phyloP scores from a whole-genome alignment of 2,797 vertebrate species.

The Scomberomorus guttatus region DNA sequence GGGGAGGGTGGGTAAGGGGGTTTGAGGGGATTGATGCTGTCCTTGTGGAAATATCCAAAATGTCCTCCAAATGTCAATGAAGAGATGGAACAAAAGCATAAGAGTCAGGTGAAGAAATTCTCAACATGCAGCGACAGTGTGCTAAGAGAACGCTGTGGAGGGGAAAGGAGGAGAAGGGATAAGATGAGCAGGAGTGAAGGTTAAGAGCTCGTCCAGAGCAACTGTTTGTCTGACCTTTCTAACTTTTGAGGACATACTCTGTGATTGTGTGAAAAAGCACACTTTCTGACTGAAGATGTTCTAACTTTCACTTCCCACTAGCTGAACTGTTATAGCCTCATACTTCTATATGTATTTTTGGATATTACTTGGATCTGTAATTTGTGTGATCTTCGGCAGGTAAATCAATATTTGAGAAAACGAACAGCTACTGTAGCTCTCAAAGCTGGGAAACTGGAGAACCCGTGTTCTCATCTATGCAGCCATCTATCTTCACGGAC shows the following conservation, averaged over 20 bases:
- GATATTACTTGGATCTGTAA: slow-evolving; percentile 54
- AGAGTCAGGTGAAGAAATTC: slow-evolving; percentile 45
- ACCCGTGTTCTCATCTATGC: slow-evolving; percentile 47
- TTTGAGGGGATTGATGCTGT: slow-evolving; percentile 77
- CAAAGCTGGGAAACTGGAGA: slow-evolving; percentile 60
- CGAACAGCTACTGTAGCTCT: slow-evolving; percentile 32
- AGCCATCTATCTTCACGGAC: slow-evolving; percentile 34
- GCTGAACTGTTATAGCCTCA: slow-evolving; percentile 38
- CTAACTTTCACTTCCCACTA: slow-evolving; percentile 18
- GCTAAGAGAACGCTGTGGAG: slow-evolving; percentile 25
- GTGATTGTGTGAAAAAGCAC: slow-evolving; percentile 7
- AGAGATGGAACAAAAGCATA: slow-evolving; percentile 43
- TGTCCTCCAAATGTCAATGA: slow-evolving; percentile 71
- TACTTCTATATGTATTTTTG: slow-evolving; percentile 57
- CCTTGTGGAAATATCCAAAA: slow-evolving; percentile 83
- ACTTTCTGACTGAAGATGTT: slow-evolving; percentile 19
- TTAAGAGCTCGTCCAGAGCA: slow-evolving; percentile 48
- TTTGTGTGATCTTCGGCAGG: slow-evolving; percentile 57
- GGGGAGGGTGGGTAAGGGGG: slow-evolving; percentile 70
- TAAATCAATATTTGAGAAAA: slow-evolving; percentile 66
- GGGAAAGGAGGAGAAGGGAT: slow-evolving; percentile 11
- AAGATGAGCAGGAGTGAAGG: slow-evolving; percentile 40
- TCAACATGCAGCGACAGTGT: slow-evolving; percentile 10
- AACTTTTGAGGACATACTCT: slow-evolving; percentile 2
- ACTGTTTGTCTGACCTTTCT: slow-evolving; percentile 30